Conservation (phyloP, 2,113 vertebrate species). For the Varanus komodoensis region DNA sequence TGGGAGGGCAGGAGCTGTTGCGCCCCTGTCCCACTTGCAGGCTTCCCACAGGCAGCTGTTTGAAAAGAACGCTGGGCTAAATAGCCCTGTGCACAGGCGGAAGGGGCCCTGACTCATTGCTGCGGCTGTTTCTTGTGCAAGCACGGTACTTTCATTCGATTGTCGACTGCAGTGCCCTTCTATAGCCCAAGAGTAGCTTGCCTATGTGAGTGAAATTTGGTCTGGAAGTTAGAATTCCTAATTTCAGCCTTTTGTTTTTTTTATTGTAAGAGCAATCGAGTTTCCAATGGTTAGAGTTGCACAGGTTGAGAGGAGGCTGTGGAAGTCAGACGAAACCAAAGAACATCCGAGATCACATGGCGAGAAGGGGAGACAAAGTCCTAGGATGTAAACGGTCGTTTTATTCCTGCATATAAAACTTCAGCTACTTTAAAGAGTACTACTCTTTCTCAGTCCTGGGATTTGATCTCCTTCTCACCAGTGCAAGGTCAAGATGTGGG, state of each 20-base stretch:
- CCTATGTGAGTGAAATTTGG: background rate
- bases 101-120: background rate
- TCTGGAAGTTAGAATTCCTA: background rate
- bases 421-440: too few species aligned
- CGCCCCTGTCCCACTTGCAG: too few species aligned
- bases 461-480: too few species aligned
- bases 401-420: too few species aligned
- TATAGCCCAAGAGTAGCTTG: background rate
- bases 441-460: too few species aligned
- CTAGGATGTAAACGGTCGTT: too few species aligned
- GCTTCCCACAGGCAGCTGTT: too few species aligned
- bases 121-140: background rate
- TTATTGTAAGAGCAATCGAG: background rate
- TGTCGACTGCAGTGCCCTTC: background rate
- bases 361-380: too few species aligned
- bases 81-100: background rate
- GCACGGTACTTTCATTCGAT: background rate
- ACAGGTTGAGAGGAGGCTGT: background rate
- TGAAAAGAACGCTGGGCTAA: too few species aligned
- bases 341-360: too few species aligned
- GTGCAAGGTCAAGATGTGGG: background rate
- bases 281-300: background rate
- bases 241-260: background rate
- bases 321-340: background rate
- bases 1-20: too few species aligned